Conservation (phyloP, 1,140 invertebrate species). For the Drosophila tropicalis region DNA sequence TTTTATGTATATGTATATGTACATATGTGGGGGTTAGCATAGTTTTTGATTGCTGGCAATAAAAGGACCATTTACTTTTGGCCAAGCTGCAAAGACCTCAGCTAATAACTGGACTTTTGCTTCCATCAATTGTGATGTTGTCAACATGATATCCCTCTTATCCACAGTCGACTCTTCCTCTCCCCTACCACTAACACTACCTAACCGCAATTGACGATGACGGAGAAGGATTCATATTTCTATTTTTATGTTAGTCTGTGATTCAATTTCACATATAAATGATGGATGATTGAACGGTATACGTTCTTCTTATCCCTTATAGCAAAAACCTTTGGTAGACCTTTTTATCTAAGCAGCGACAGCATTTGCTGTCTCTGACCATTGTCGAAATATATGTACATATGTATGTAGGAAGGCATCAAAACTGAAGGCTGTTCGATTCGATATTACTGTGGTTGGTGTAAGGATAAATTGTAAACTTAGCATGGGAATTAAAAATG, state of each 20-base stretch:
- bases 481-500: too few species aligned
- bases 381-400: neutral
- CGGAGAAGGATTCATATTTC: slow-evolving; percentile 2
- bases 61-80: slow-evolving; percentile 72
- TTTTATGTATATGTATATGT: slow-evolving; percentile 48
- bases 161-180: neutral
- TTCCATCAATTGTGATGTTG: slow-evolving; percentile 26
- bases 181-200: too few species aligned
- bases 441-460: too few species aligned
- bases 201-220: too few species aligned
- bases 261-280: slow-evolving; percentile 10
- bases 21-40: slow-evolving; percentile 57
- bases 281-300: neutral
- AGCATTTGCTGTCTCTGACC: neutral
- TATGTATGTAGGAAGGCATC: neutral
- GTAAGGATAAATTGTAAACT: too few species aligned
- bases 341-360: neutral
- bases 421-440: neutral
- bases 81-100: slow-evolving; percentile 34
- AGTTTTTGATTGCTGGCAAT: slow-evolving; percentile 72
- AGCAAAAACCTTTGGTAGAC: neutral
- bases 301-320: neutral
- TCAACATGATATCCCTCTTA: slow-evolving; percentile 8
- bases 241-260: slow-evolving; percentile 13
- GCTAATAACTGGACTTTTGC: slow-evolving; percentile 63